Evolutionary conservation across 64 coral and sea anemone genomes (phyloP).

Genomic region (Stylophora pistillata): DNA sequence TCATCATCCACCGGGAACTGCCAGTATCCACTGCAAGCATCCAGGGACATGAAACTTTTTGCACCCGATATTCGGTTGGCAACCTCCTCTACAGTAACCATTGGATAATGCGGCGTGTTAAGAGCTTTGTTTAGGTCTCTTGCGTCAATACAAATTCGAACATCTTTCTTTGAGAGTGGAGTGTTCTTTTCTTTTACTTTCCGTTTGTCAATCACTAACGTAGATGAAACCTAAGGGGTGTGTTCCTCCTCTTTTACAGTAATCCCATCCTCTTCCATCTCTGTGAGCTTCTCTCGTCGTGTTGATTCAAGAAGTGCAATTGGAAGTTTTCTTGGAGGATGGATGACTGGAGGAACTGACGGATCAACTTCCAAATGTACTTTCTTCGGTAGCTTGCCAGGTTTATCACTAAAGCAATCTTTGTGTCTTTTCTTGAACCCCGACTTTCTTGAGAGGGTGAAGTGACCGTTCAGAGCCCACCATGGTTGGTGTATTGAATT

Average conservation of each 20-base stretch:
- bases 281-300: slow-evolving; percentile 27
- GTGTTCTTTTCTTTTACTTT: slow-evolving; percentile 26
- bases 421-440: too few species aligned
- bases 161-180: too few species aligned
- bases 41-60: not conserved
- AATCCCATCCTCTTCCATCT: slow-evolving; percentile 68
- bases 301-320: slow-evolving; percentile 38
- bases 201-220: slow-evolving; percentile 63
- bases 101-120: not conserved
- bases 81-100: slow-evolving; percentile 17
- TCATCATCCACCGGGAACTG: not conserved
- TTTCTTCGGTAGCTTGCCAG: too few species aligned
- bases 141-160: too few species aligned
- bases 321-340: slow-evolving; percentile 54
- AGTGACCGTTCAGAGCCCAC: too few species aligned
- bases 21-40: too few species aligned
- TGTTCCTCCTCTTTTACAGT: slow-evolving; percentile 64
- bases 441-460: too few species aligned
- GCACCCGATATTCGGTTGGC: slow-evolving; percentile 1
- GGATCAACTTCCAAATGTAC: too few species aligned
- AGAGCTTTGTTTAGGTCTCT: too few species aligned
- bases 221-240: slow-evolving; percentile 58
- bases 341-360: not conserved
- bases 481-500: not conserved
- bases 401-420: too few species aligned